Base-by-base conservation (phyloP, 2,113 vertebrate species). In the Oncorhynchus nerka region DNA sequence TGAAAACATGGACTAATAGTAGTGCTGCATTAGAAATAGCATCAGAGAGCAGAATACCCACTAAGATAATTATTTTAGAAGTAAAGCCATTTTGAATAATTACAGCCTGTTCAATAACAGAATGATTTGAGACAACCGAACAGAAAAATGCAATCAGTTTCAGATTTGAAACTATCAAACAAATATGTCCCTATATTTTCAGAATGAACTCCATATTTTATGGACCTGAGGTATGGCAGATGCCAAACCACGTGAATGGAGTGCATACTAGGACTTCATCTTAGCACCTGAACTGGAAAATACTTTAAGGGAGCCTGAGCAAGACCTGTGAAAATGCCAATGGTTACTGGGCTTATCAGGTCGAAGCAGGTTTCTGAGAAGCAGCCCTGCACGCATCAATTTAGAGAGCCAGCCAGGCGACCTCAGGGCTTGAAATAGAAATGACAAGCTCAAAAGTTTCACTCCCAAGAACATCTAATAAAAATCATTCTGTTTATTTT, bases 261-360 rank as follows among this genome's bases (percentile, higher is more conserved):
- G 62, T 26, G 22, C 62, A 65, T 65, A 26, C 79, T 73, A 71
- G 76, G 83, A 76, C 65, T 82, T 83, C 81, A 76, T 65, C 68
- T 78, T 75, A 30, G 26, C 28, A 67, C 69, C 71, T 79, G 64
- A 87, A 89, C 85, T 75, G 81, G 78, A 85, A 80, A 75, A 85
- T 77, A 86, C 85, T 81, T 89, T 79, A 90, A 65, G 32, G 71
- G 66, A 84, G 85, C 84, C 78, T 80, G 76, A 84, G 84, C 81
- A 73, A 75, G 79, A 68, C 76, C 48, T 19, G 84, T 81, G 77
- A 79, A 88, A 84, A 88, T 81, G 80, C 80, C 84, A 57, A 84
- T 84, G 79, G 89, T 85, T 82, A 83, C 86, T 65, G 80, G 22
- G 84, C 88, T 93, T 93, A 92, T 92, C 92, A 85, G 87, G 85